These are phyloP conservation scores for Clarias gariepinus DNA, from an alignment of 2,113 vertebrate species.

Conservation along the genomic window DNA sequence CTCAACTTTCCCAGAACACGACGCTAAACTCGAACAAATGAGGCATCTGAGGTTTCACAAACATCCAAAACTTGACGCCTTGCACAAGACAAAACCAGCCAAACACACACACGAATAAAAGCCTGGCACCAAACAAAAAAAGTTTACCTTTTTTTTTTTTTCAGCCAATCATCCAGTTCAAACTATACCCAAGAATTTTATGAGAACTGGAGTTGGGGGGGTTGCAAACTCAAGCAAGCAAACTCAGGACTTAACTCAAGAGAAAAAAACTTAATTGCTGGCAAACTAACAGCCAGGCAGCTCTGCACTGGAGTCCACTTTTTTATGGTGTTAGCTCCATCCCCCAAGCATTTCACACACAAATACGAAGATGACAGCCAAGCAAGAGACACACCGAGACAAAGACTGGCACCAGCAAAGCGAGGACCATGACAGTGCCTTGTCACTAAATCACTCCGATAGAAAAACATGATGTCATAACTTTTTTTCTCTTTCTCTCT, in stretches of 20 bases:
- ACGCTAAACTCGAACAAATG: conserved; percentile 34
- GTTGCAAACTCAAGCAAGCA: not conserved
- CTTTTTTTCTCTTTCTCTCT: not conserved
- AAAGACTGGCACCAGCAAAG: conserved; percentile 37
- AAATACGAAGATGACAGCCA: conserved; percentile 32
- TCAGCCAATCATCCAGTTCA: no score
- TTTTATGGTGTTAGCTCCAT: conserved; percentile 26
- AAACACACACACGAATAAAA: not conserved
- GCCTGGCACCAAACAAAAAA: not conserved
- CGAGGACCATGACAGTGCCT: conserved; percentile 44
- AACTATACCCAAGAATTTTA: not conserved
- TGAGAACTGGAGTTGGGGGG: no score
- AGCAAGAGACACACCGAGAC: conserved; percentile 31
- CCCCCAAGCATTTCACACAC: conserved; percentile 40
- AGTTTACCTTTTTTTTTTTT: not conserved
- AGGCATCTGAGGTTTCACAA: conserved; percentile 35
- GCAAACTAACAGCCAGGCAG: conserved; percentile 26
- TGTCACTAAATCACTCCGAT: conserved; percentile 50
- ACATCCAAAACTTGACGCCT: conserved; percentile 19
- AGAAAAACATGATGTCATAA: not conserved
- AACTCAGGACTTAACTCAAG: conserved; percentile 14
- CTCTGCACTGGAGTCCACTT: conserved; percentile 1
- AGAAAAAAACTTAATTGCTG: conserved; percentile 43
- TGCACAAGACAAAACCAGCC: not conserved
- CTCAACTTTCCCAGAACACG: conserved; percentile 48